Evolutionary conservation across 1,140 invertebrate species (phyloP).

Genomic region (Pissodes strobi): DNA sequence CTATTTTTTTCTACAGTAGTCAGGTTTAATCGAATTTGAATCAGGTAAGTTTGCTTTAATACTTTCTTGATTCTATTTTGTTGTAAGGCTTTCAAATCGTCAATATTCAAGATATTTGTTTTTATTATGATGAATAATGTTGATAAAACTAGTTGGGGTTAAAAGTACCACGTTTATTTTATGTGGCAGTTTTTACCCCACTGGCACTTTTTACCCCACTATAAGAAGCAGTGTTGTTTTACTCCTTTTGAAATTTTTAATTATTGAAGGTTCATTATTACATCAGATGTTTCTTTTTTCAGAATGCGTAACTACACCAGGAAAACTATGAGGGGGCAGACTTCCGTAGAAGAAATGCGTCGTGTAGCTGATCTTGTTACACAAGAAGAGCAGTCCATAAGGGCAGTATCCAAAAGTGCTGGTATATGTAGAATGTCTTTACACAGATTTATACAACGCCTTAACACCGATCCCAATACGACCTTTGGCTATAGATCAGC

Average conservation of each 20-base stretch:
- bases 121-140: not conserved
- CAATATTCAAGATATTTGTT: not conserved
- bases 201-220: too few species aligned
- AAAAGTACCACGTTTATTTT: not conserved
- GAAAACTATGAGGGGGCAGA: conserved; percentile 18
- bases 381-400: not conserved
- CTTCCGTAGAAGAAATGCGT: not conserved
- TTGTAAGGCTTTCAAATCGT: not conserved
- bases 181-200: conserved; percentile 7
- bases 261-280: not conserved
- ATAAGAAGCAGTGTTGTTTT: too few species aligned
- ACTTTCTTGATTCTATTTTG: not conserved
- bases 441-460: not conserved
- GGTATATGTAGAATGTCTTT: not conserved
- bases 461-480: not conserved
- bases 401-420: conserved; percentile 6
- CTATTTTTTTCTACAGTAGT: not conserved
- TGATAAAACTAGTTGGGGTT: not conserved
- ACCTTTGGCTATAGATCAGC: not conserved
- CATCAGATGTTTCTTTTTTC: not conserved
- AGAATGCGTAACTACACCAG: conserved; percentile 18
- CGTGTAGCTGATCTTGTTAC: not conserved
- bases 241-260: not conserved
- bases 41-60: conserved; percentile 8
- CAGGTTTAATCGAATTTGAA: not conserved